Evolutionary conservation across 2,113 vertebrate genomes (phyloP), one percentile per base, ranked within the genome.

Genomic region (Thryonomys swinderianus): DNA sequence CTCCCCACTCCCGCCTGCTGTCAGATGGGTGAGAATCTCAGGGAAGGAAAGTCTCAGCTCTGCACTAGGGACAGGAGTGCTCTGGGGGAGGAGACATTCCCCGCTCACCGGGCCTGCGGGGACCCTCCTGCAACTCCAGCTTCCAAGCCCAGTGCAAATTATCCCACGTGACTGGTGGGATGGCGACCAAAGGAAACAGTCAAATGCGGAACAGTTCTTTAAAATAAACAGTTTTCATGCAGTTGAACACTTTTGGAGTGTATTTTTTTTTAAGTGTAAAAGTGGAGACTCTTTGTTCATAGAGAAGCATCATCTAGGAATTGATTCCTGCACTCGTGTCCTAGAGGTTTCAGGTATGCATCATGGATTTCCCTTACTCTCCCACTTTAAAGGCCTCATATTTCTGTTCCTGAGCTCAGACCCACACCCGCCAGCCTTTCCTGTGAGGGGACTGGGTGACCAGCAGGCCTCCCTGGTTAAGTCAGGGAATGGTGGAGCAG

Each of bases 361-460:
- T 92, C 32, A n/a, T 51, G 91, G 78, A 95, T 94, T 97, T 89
- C 23, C 85, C 83, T 91, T 83, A 78, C 91, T 96, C 62, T 57
- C 88, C 91, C 85, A 89, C 83, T 93, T 76, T 83, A 96, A 98
- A 98, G 98, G 97, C 98, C 97, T 96, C 93, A 0, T 96, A 90
- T 97, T 98, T 97, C 98, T 92, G 94, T 98, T 98, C 98, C 98
- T 98, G 98, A 98, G 98, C 97, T 98, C 92, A 92, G 76, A 76
- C 85, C 3, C 80, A 95, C 48, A 79, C 79, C 91, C 57, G 79
- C 95, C 73, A 90, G 93, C 93, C 82, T 32, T 48, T 57, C 88
- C 83, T 80, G 17, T 30, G 27, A 57, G 74, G 93, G 76, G 87
- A 93, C 82, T 81, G 82, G 34, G 91, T 82, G 81, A 48, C 27